Evolutionary conservation across 2,888 invertebrate species (phyloP).

Genomic region (Achlya flavicornis): DNA sequence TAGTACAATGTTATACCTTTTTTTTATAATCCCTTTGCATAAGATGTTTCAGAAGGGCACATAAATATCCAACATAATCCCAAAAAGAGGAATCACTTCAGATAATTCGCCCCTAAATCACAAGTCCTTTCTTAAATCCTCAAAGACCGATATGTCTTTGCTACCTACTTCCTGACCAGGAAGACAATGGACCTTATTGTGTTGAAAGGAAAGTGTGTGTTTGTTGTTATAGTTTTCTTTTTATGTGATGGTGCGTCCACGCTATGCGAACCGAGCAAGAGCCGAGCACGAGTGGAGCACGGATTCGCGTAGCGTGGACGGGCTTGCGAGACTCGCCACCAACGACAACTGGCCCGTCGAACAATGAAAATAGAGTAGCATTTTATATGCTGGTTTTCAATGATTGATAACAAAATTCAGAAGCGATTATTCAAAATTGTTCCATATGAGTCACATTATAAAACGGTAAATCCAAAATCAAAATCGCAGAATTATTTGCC

Average conservation of each 20-base stretch:
- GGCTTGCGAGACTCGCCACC: too few species aligned
- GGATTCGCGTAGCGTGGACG: too few species aligned
- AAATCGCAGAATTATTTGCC: slow-evolving; percentile 9
- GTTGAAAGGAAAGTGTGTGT: background rate
- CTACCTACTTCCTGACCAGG: background rate
- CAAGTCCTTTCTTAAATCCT: slow-evolving; percentile 1
- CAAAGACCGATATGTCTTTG: background rate
- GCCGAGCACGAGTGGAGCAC: too few species aligned
- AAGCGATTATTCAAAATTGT: background rate
- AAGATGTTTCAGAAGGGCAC: background rate
- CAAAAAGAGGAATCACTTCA: background rate
- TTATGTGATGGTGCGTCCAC: too few species aligned
- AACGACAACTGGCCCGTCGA: too few species aligned
- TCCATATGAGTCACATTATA: background rate
- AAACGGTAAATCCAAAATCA: background rate
- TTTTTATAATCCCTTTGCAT: background rate
- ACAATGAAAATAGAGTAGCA: background rate
- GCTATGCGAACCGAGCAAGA: too few species aligned
- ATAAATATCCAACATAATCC: background rate
- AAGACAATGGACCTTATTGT: background rate
- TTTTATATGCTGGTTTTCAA: background rate
- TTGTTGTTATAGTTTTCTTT: too few species aligned
- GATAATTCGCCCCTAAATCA: slow-evolving; percentile 3
- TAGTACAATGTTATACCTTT: background rate
- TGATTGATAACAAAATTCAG: background rate